Evolutionary conservation across 2,797 vertebrate species (phyloP).

Genomic region (Ciconia nigra): DNA sequence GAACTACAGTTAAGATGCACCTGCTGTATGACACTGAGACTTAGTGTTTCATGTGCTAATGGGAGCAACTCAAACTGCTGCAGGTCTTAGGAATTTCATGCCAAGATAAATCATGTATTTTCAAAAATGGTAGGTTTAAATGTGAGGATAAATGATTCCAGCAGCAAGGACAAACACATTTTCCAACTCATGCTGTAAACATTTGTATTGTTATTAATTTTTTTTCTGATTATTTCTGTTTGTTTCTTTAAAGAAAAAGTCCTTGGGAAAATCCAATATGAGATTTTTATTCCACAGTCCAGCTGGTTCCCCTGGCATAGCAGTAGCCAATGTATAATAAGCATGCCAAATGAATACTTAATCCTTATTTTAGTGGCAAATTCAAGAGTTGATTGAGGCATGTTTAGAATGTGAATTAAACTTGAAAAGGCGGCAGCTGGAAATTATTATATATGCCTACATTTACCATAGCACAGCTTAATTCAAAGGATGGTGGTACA

Average conservation of each 20-base stretch:
- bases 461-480: background rate
- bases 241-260: background rate
- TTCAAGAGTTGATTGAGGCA: background rate
- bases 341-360: slow-evolving; percentile 48
- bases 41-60: background rate
- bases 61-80: background rate
- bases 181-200: background rate
- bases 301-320: slow-evolving; percentile 22
- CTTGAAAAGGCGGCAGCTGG: background rate
- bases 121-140: background rate
- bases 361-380: slow-evolving; percentile 57
- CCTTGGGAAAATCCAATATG: background rate
- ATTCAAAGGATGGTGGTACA: background rate
- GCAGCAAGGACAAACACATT: background rate
- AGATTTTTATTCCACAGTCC: slow-evolving; percentile 14
- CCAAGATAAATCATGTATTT: background rate
- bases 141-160: background rate
- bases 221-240: background rate
- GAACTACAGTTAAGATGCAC: background rate
- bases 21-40: background rate
- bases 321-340: slow-evolving; percentile 16
- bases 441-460: slow-evolving; percentile 2
- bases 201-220: background rate
- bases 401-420: slow-evolving; percentile 41
- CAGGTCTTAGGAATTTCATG: background rate